These are phyloP conservation scores for Nicator chloris DNA, from an alignment of 2,113 vertebrate genomes.

Conservation along the genomic window DNA sequence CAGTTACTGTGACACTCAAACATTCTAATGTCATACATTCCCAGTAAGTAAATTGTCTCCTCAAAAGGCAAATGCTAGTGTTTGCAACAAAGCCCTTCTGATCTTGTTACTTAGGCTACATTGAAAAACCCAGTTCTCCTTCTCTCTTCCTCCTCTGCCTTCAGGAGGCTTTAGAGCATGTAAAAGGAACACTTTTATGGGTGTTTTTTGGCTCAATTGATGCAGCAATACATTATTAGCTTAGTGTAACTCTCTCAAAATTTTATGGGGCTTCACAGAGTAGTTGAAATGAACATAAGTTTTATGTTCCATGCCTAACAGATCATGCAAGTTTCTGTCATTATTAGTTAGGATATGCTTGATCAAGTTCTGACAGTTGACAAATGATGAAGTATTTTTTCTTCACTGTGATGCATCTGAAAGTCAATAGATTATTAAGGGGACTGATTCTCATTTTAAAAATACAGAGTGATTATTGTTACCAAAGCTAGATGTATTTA, in stretches of 20 bases:
- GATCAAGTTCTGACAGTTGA: not conserved
- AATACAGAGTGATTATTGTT: not conserved
- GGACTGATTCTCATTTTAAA: not conserved
- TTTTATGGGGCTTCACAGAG: conserved; percentile 51
- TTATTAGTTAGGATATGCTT: conserved; percentile 12
- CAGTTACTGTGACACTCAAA: not conserved
- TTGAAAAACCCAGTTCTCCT: not conserved
- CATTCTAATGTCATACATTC: not conserved
- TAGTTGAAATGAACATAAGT: conserved; percentile 16
- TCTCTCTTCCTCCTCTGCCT: not conserved
- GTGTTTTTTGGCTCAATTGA: conserved; percentile 28
- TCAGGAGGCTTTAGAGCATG: not conserved
- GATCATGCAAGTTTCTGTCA: conserved; percentile 21
- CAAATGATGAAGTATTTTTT: not conserved
- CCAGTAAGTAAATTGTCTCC: not conserved
- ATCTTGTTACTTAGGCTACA: not conserved
- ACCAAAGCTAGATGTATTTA: not conserved
- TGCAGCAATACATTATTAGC: not conserved
- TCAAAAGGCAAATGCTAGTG: not conserved
- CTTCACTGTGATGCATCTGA: not conserved
- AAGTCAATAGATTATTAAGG: not conserved
- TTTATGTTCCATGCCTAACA: conserved; percentile 32
- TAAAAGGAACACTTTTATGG: not conserved
- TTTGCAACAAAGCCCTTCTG: not conserved
- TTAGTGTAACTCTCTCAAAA: conserved; percentile 16